Percentiles rank a stretch among this genome's conserved stretches.
Conservation (phyloP, 1,140 invertebrate species). For the Acyrthosiphon pisum region DNA sequence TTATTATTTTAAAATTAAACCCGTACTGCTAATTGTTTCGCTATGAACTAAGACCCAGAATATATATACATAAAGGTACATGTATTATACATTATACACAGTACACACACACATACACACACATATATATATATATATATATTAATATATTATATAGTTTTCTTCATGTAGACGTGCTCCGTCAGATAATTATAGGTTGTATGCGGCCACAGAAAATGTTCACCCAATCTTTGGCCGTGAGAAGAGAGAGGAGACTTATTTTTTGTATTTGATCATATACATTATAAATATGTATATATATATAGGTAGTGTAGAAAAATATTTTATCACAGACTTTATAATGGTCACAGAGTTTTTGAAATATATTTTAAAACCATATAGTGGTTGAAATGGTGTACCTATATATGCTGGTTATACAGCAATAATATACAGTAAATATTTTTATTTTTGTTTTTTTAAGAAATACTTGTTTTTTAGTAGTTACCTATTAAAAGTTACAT, state of each 20-base stretch:
- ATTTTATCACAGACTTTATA: slow-evolving; percentile 43
- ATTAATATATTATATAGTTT: slow-evolving; percentile 37
- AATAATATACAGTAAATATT: not conserved
- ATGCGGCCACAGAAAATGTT: slow-evolving; percentile 53
- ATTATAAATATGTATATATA: not conserved
- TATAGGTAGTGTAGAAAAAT: slow-evolving; percentile 46
- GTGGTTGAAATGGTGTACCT: not conserved
- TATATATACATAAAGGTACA: not conserved
- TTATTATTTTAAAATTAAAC: slow-evolving; percentile 51
- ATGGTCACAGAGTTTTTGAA: slow-evolving; percentile 22
- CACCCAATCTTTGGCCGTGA: slow-evolving; percentile 57
- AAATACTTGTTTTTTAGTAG: not conserved
- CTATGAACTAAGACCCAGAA: slow-evolving; percentile 49
- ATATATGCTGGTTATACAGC: not conserved
- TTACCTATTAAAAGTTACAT: not conserved
- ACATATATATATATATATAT: not conserved
- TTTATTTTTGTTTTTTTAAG: not conserved
- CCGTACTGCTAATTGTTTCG: slow-evolving; percentile 52
- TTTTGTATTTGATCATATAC: slow-evolving; percentile 53
- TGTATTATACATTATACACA: slow-evolving; percentile 10
- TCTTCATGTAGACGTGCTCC: slow-evolving; percentile 54
- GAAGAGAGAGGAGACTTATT: slow-evolving; percentile 56
- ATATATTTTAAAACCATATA: slow-evolving; percentile 26
- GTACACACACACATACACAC: not conserved
- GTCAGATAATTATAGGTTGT: slow-evolving; percentile 56